Evolutionary conservation across 2,797 vertebrate genomes (phyloP).

Genomic region (Aulostomus chinensis): DNA sequence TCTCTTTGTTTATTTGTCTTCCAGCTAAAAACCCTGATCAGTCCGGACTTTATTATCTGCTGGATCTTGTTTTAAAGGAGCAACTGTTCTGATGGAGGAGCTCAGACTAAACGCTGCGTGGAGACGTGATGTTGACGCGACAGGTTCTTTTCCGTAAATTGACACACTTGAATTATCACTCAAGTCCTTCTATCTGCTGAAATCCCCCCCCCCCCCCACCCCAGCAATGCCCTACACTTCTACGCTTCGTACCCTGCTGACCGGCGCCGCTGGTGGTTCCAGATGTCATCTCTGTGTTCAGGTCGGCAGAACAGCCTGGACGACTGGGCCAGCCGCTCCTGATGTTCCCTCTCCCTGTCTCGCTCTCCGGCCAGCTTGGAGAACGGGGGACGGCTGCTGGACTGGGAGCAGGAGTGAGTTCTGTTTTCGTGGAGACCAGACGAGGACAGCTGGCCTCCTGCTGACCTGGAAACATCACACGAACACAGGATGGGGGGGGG

Average conservation of each 20-base stretch:
- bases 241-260: slow-evolving; percentile 68
- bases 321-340: slow-evolving; percentile 67
- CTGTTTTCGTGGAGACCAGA: slow-evolving; percentile 60
- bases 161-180: slow-evolving; percentile 29
- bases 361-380: slow-evolving; percentile 15
- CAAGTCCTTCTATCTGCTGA: no score
- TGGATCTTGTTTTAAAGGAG: not conserved
- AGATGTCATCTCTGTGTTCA: slow-evolving; percentile 75
- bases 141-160: slow-evolving; percentile 35
- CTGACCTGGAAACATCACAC: slow-evolving; percentile 54
- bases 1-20: no score
- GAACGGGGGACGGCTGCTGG: slow-evolving; percentile 14
- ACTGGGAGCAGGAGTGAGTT: slow-evolving; percentile 52
- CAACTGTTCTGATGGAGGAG: not conserved
- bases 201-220: no score
- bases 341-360: slow-evolving; percentile 52
- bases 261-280: slow-evolving; percentile 69
- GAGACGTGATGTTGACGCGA: not conserved
- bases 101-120: not conserved
- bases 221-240: no score
- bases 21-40: no score
- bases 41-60: not conserved
- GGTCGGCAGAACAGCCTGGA: slow-evolving; percentile 74
- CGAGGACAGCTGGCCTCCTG: slow-evolving; percentile 64
- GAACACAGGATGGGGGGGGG: no score